Evolutionary conservation across 1,140 invertebrate genomes (phyloP).

Genomic region (Diuraphis noxia): DNA sequence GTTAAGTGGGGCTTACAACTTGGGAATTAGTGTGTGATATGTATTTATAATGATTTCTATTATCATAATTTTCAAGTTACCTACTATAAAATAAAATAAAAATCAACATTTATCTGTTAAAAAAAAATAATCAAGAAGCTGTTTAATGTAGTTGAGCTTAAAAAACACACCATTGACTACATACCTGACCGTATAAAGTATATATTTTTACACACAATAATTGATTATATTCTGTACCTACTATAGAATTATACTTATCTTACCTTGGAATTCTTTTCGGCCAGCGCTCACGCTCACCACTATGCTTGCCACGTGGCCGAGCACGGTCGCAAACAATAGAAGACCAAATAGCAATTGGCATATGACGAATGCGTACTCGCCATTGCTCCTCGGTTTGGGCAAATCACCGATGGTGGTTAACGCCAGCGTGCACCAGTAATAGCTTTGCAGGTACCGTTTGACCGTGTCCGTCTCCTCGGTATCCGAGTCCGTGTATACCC

Average conservation of each 20-base stretch:
- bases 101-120: not conserved
- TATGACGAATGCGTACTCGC: slow-evolving; percentile 89
- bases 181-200: not conserved
- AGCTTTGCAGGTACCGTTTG: slow-evolving; percentile 94
- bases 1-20: too few species aligned
- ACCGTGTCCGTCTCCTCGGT: slow-evolving; percentile 83
- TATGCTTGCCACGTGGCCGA: slow-evolving; percentile 93
- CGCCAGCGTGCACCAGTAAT: slow-evolving; percentile 96
- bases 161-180: not conserved
- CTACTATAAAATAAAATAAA: not conserved
- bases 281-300: slow-evolving; percentile 93
- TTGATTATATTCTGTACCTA: too few species aligned
- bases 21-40: not conserved
- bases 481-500: slow-evolving; percentile 83
- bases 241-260: not conserved
- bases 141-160: not conserved
- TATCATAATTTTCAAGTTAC: not conserved
- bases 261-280: slow-evolving; percentile 94
- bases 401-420: slow-evolving; percentile 86
- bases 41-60: not conserved
- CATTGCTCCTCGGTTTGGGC: slow-evolving; percentile 80
- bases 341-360: slow-evolving; percentile 86
- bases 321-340: slow-evolving; percentile 86
- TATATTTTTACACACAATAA: not conserved
- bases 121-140: not conserved